Base-by-base conservation (phyloP, 2,113 vertebrate species). In the Dinomys branickii region DNA sequence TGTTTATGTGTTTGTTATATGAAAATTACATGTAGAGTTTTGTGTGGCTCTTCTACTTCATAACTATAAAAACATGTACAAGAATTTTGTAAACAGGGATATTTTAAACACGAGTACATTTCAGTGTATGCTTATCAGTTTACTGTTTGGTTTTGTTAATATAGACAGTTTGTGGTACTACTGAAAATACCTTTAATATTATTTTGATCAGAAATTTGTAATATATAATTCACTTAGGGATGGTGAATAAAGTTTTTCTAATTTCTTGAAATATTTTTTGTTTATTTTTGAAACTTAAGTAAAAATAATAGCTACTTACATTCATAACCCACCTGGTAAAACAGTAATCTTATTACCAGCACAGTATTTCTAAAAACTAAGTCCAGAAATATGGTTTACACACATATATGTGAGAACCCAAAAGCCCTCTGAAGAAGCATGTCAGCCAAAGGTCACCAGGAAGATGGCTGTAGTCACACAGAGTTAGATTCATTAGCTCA, bases 191-290 rank as follows among this genome's bases (percentile, higher is more conserved):
- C 30, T 95, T 88, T 97, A 94, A 28, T 96, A 65, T 89, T 91
- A 73, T 95, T 93, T 91, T 97, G 50, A 91, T 95, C 85, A 94
- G 75, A 96, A 96, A 94, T 96, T 96, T 96, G 30, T 96, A 96
- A 97, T 94, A 94, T 94, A 93, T 93, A 89, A 73, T 90, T 44
- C 85, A 92, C 47, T 95, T 81, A 88, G 35, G 35, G 90, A 75
- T 90, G 86, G 44, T 90, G 13, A 97, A 97, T 98, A 98, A 97
- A 97, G 19, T 8, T 85, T 97, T 97, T 96, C 56, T 95, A 96
- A 95, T 95, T 22, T 92, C 75, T 85, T 96, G 75, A 75, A 47
- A 47, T 87, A n/a, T 73, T 94, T 88, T 87, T 80, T 96, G 88
- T 94, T 97, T 97, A 83, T 92, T 97, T 94, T 94, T 59, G 28